These are phyloP conservation scores for Smutsia temminckii DNA, from an alignment of 2,797 vertebrate species.

Conservation along the genomic window DNA sequence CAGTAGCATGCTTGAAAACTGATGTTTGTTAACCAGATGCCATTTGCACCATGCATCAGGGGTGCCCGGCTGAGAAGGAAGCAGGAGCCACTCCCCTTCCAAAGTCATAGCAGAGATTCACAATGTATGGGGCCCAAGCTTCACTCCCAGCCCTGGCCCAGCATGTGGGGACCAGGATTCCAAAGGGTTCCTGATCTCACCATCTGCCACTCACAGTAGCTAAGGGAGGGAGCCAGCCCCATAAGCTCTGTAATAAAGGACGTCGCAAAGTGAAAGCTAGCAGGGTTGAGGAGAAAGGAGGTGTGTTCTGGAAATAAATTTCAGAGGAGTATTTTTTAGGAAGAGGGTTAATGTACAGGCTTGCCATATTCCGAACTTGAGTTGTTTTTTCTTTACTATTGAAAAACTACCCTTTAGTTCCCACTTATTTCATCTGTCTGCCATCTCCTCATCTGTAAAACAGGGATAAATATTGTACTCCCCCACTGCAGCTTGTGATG, in stretches of 20 bases:
- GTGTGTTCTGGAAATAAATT: neutral
- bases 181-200: neutral
- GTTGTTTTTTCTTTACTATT: neutral
- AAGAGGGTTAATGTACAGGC: neutral
- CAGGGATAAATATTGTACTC: neutral
- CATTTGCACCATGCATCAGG: neutral
- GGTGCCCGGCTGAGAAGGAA: neutral
- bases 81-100: neutral
- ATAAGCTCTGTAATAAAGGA: neutral
- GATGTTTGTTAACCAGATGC: neutral
- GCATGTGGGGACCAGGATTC: neutral
- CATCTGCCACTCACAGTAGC: neutral
- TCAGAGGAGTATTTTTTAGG: neutral
- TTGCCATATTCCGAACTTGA: neutral
- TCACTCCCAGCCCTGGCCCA: neutral
- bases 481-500: neutral
- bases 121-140: no score
- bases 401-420: neutral
- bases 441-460: neutral
- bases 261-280: neutral
- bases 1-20: neutral
- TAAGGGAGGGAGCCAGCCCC: neutral
- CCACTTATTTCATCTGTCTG: neutral
- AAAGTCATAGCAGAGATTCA: neutral
- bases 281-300: neutral